A percentile compares a stretch with the other conserved stretches of the same genome.
Conservation (phyloP, 2,888 invertebrate species). For the Amaurobius ferox region DNA sequence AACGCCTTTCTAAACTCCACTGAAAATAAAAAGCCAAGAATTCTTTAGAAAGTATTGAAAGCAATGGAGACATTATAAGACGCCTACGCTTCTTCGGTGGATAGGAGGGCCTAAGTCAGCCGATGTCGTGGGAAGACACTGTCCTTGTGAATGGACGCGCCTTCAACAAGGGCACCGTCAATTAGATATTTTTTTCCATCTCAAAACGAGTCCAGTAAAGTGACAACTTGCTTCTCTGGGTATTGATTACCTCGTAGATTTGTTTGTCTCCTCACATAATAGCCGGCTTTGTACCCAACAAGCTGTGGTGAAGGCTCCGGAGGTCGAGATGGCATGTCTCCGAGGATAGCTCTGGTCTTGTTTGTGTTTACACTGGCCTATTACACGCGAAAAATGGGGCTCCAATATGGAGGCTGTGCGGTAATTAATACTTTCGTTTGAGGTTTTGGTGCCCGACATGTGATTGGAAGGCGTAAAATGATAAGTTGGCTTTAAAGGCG, state of each 20-base stretch:
- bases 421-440: conserved; percentile 2
- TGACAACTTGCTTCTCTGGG: conserved; percentile 49
- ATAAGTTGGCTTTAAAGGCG: not conserved
- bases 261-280: conserved; percentile 43
- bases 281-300: conserved; percentile 44
- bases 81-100: conserved; percentile 53
- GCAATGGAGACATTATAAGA: conserved; percentile 17
- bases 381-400: conserved; percentile 12
- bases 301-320: conserved; percentile 28
- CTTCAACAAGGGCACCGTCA: conserved; percentile 64
- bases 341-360: conserved; percentile 33
- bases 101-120: conserved; percentile 25
- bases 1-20: no score
- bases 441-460: not conserved
- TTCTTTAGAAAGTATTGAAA: conserved; percentile 10
- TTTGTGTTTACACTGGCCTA: conserved; percentile 44
- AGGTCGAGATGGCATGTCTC: conserved; percentile 17
- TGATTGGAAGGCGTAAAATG: not conserved
- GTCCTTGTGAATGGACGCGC: conserved; percentile 60
- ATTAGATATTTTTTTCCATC: conserved; percentile 43
- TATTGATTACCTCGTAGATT: conserved; percentile 61
- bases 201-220: conserved; percentile 42
- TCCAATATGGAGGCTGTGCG: not conserved
- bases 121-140: conserved; percentile 65
- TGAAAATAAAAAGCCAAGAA: not conserved